Percentiles rank a stretch among this genome's conserved stretches.
phyloP scores from a whole-genome alignment of 2,888 invertebrate genomes.

The Hypomecis punctinalis region DNA sequence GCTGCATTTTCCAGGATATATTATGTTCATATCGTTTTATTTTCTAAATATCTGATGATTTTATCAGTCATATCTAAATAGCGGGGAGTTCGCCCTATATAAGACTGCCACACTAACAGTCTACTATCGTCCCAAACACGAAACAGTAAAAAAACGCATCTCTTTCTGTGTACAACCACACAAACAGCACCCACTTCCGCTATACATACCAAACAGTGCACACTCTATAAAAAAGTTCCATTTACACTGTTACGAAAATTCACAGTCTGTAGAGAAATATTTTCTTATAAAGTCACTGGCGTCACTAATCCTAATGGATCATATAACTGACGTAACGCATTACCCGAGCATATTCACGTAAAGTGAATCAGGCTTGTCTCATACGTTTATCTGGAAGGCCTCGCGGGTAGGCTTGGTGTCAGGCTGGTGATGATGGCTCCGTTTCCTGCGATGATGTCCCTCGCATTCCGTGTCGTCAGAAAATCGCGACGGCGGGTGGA shows the following conservation, averaged over 20 bases:
- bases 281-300: conserved; percentile 8
- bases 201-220: background rate
- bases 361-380: conserved; percentile 56
- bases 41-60: conserved; percentile 4
- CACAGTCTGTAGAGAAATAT: background rate
- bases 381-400: conserved; percentile 93
- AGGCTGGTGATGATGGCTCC: conserved; percentile 60
- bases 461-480: conserved; percentile 90
- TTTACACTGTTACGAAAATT: background rate
- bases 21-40: conserved; percentile 9
- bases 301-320: conserved; percentile 6
- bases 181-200: background rate
- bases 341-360: conserved; percentile 44
- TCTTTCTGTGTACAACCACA: background rate
- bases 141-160: background rate
- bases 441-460: conserved; percentile 75
- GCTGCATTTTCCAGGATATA: conserved; percentile 8
- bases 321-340: conserved; percentile 1
- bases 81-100: conserved; percentile 1
- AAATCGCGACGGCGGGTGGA: conserved; percentile 94
- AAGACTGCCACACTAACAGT: background rate
- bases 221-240: background rate
- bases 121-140: background rate
- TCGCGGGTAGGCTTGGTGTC: conserved; percentile 86
- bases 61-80: background rate